Evolutionary conservation across 2,797 vertebrate genomes (phyloP), one percentile per base, ranked within the genome.

Genomic region (Cyclura pinguis): DNA sequence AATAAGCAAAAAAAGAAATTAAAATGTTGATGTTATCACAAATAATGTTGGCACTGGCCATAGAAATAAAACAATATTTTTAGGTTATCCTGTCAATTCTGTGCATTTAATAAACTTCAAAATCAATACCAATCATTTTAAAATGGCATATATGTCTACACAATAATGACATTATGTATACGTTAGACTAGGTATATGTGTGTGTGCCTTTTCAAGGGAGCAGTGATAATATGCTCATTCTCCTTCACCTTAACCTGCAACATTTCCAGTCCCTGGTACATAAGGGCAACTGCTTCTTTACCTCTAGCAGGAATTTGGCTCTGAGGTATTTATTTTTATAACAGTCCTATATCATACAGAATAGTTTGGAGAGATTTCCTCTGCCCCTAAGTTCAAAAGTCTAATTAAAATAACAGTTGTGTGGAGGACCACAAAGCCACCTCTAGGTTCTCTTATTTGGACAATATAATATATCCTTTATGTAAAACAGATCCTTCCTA

Each of bases 1-100:
- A 97, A 97, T 93, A 50, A 50, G n/a, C 86, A 96, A 94, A 88
- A 96, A 95, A 83, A 85, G 64, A 90, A 81, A 24, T 57, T 78
- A 84, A 84, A 38, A 87, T 4, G 1, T 47, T n/a, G 38, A 67
- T 27, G 12, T 13, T 69, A 6, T 77, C 74, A 86, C 38, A 24
- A 86, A 59, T 59, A 83, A 47, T 32, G 4, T 57, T 59, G 67
- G 16, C 50, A 59, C 29, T 42, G 38, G 22, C 6, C 69, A 83
- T 6, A 38, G 47, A 42, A n/a, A 73, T 6, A 29, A 57, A 47
- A 69, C 4, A 57, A 38, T 55, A 69, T 18, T 32, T 69, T 77
- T 62, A 24, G 22, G 77, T 32, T 59, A 84, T 35, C 52, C 52
- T 72, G 52, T 80, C 20, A 87, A 52, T 8, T 72, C 32, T 69